Evolutionary conservation across 2,888 invertebrate species (phyloP).

Genomic region (Epistrophe eligans): DNA sequence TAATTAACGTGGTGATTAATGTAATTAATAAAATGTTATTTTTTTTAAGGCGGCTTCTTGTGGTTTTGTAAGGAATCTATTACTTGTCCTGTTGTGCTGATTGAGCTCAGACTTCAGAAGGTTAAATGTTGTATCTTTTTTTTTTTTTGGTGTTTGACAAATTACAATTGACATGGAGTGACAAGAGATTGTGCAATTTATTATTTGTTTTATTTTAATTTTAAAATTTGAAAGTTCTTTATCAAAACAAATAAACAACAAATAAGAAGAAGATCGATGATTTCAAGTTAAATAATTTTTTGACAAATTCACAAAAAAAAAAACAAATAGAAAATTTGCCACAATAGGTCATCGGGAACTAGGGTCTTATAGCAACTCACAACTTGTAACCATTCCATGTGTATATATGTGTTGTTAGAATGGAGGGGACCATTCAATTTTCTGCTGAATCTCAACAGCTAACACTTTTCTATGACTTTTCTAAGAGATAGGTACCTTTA

Average conservation of each 20-base stretch:
- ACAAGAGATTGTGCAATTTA: conserved; percentile 29
- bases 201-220: conserved; percentile 40
- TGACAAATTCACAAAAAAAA: no score
- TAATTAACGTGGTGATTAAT: conserved; percentile 72
- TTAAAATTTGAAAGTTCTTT: not conserved
- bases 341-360: no score
- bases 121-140: conserved; percentile 9
- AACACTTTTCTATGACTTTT: no score
- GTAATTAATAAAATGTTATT: conserved; percentile 65
- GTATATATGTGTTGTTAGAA: no score
- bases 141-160: conserved; percentile 52
- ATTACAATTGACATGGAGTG: conserved; percentile 50
- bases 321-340: no score
- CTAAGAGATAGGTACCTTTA: no score
- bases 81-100: not conserved
- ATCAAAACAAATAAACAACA: not conserved
- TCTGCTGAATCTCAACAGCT: no score
- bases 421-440: no score
- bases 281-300: no score
- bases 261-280: no score
- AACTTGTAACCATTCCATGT: no score
- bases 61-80: conserved; percentile 11
- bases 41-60: conserved; percentile 44
- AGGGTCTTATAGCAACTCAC: no score
- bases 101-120: not conserved